These are phyloP conservation scores for Typhlomys cinereus DNA, from an alignment of 2,113 vertebrate genomes.

Conservation along the genomic window DNA sequence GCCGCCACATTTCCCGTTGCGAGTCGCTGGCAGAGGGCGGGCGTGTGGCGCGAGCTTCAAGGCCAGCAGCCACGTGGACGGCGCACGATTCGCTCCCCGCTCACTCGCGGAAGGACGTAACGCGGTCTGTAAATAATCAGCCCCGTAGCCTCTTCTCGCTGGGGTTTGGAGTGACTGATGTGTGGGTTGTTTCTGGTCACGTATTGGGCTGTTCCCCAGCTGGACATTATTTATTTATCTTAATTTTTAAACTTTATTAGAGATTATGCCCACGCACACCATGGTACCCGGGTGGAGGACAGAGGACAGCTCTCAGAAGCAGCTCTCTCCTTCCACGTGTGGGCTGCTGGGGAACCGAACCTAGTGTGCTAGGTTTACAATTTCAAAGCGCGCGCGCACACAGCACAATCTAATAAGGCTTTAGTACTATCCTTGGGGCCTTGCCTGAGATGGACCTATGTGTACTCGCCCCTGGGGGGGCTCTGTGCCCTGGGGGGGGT, in stretches of 20 bases:
- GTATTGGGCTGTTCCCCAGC: background rate
- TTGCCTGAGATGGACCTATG: too few species aligned
- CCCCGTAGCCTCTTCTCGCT: background rate
- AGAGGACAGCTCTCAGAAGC: background rate
- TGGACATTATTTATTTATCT: background rate
- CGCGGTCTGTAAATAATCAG: too few species aligned
- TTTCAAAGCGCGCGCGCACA: background rate
- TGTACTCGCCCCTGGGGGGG: rapidly evolving
- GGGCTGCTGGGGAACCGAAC: background rate
- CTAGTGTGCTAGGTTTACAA: too few species aligned
- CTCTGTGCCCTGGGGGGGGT: too few species aligned
- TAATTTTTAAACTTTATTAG: background rate
- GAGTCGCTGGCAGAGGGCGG: too few species aligned
- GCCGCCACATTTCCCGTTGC: too few species aligned
- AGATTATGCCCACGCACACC: background rate
- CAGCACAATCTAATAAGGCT: rapidly evolving
- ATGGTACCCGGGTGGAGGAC: too few species aligned
- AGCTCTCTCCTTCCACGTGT: background rate
- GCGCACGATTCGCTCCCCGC: too few species aligned
- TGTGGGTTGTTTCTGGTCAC: background rate
- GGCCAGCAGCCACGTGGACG: too few species aligned
- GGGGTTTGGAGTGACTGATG: too few species aligned
- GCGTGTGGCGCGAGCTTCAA: too few species aligned
- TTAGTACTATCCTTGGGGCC: rapidly evolving
- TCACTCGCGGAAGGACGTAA: too few species aligned